Conservation (phyloP, 2,797 vertebrate genomes). For the Hydrophis major region DNA sequence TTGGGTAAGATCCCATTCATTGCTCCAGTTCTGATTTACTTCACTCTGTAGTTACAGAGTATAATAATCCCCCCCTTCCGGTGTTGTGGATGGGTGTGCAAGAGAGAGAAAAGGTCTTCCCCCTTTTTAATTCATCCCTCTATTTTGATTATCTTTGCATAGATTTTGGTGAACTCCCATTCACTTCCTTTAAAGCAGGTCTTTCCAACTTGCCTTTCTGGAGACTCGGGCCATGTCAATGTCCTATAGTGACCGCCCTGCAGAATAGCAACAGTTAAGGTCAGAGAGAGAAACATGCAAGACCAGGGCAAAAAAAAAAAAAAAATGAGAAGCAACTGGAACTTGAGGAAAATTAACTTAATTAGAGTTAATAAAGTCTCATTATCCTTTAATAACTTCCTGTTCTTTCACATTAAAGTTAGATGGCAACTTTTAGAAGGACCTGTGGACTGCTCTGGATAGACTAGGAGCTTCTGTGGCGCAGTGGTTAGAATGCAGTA, state of each 20-base stretch:
- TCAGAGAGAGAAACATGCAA: background rate
- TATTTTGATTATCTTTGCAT: background rate
- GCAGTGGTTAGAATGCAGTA: no score
- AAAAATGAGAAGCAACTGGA: background rate
- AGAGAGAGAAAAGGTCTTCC: background rate
- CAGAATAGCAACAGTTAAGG: background rate
- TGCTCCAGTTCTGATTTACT: background rate
- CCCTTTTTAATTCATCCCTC: background rate
- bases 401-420: background rate
- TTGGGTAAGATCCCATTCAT: constrained; percentile 38
- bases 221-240: background rate
- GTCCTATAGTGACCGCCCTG: background rate
- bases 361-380: background rate
- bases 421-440: background rate
- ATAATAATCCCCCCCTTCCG: background rate
- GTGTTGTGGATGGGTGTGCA: background rate
- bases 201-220: background rate
- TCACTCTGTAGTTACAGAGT: background rate
- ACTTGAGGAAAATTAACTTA: background rate
- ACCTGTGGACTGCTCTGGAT: background rate
- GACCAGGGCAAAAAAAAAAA: background rate
- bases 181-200: background rate
- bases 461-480: no score
- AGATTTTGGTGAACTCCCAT: background rate
- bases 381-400: background rate